Conservation (phyloP, 2,888 invertebrate species). For the Hirtodrosophila cameraria region DNA sequence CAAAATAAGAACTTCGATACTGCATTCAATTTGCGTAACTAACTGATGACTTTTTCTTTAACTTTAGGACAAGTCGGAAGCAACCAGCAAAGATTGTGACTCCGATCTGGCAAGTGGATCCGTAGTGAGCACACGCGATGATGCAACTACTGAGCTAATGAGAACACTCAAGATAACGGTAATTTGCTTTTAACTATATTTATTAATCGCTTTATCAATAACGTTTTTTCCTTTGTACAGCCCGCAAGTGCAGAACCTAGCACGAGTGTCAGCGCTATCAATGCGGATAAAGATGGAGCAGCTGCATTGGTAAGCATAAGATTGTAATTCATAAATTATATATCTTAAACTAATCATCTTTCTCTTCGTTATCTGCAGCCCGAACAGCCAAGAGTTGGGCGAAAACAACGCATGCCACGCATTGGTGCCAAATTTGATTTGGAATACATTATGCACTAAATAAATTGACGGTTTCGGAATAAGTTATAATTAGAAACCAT, state of each 20-base stretch:
- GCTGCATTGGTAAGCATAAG: constrained; percentile 8
- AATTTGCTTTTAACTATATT: neutral
- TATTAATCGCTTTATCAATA: neutral
- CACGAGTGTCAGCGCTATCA: neutral
- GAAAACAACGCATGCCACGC: constrained; percentile 69
- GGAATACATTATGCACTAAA: constrained; percentile 57
- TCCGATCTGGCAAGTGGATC: neutral
- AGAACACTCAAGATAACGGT: constrained; percentile 44
- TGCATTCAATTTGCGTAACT: too few relatives aligned
- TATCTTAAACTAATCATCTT: neutral
- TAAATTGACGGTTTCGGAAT: neutral
- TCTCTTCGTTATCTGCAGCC: neutral
- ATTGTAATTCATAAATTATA: neutral
- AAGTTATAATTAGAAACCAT: neutral
- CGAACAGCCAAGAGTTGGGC: constrained; percentile 25
- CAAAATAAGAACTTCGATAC: too few relatives aligned
- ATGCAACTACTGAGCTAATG: constrained; percentile 28
- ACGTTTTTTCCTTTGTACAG: neutral
- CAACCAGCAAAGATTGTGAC: neutral
- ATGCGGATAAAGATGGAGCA: neutral
- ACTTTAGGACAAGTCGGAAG: constrained; percentile 9
- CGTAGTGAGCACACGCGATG: constrained; percentile 3
- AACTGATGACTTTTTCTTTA: too few relatives aligned
- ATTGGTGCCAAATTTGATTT: constrained; percentile 79
- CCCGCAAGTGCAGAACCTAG: constrained; percentile 4